These are phyloP conservation scores for Zaprionus taronus DNA, from an alignment of 1,140 invertebrate genomes.

Conservation along the genomic window DNA sequence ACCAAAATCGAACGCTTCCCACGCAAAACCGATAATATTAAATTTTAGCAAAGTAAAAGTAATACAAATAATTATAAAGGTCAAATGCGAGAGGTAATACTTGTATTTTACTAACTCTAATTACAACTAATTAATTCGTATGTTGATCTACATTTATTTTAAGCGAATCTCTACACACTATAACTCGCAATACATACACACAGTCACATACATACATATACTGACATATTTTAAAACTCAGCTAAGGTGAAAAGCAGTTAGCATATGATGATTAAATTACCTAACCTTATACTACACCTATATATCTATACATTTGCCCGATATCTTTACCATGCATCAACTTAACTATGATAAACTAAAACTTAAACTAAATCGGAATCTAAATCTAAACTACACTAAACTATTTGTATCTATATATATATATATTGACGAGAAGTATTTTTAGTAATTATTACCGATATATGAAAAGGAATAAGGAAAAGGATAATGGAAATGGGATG, in stretches of 20 bases:
- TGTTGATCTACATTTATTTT: slow-evolving; percentile 51
- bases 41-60: slow-evolving; percentile 72
- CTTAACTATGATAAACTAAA: slow-evolving; percentile 47
- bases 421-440: slow-evolving; percentile 63
- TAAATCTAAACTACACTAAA: slow-evolving; percentile 53
- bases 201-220: not conserved
- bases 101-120: slow-evolving; percentile 60
- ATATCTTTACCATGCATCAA: slow-evolving; percentile 61
- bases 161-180: slow-evolving; percentile 51
- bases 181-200: slow-evolving; percentile 23
- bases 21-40: slow-evolving; percentile 84
- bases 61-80: slow-evolving; percentile 39
- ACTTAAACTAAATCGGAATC: slow-evolving; percentile 26
- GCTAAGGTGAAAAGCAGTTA: slow-evolving; percentile 59
- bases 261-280: slow-evolving; percentile 4
- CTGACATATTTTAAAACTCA: slow-evolving; percentile 65
- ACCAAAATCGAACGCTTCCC: slow-evolving; percentile 84
- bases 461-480: not conserved
- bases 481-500: not conserved
- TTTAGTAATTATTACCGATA: slow-evolving; percentile 52
- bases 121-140: slow-evolving; percentile 38
- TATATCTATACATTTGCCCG: slow-evolving; percentile 61
- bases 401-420: slow-evolving; percentile 63
- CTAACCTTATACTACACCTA: slow-evolving; percentile 34
- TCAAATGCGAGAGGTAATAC: slow-evolving; percentile 23